These are phyloP conservation scores for Drosophila neocordata DNA, from an alignment of 1,140 invertebrate species.

Conservation along the genomic window DNA sequence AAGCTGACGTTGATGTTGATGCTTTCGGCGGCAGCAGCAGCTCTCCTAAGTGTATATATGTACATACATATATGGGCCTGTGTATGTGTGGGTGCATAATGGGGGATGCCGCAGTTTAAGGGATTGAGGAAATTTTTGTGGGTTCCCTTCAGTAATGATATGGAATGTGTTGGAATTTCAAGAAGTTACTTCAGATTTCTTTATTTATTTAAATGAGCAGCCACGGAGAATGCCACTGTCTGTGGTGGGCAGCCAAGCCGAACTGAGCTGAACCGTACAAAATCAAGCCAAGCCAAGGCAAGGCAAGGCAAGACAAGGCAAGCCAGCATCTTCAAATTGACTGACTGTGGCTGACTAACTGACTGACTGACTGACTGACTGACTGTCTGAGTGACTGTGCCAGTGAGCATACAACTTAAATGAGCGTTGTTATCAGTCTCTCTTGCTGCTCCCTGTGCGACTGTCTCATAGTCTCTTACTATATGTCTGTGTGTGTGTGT, in stretches of 20 bases:
- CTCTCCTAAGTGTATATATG: constrained; percentile 12
- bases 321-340: constrained; percentile 71
- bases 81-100: constrained; percentile 27
- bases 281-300: neutral
- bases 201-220: constrained; percentile 82
- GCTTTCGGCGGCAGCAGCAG: constrained; percentile 46
- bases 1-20: constrained; percentile 71
- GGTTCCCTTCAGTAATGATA: constrained; percentile 79
- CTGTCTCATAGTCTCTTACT: constrained; percentile 27
- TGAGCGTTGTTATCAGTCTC: constrained; percentile 73
- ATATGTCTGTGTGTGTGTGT: constrained; percentile 20
- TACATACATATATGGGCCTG: constrained; percentile 8
- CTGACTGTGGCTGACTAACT: constrained; percentile 40
- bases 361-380: constrained; percentile 39
- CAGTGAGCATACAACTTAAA: constrained; percentile 65
- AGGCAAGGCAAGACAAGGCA: constrained; percentile 4
- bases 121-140: constrained; percentile 80
- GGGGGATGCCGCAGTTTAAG: constrained; percentile 66
- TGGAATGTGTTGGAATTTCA: constrained; percentile 82
- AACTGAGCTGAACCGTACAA: neutral
- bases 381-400: constrained; percentile 40
- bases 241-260: constrained; percentile 50
- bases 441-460: constrained; percentile 40
- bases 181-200: constrained; percentile 82
- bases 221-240: constrained; percentile 57